A percentile compares a stretch with the other conserved stretches of the same genome.
Conservation (phyloP, 2,797 vertebrate genomes). For the Crenuchus spilurus region DNA sequence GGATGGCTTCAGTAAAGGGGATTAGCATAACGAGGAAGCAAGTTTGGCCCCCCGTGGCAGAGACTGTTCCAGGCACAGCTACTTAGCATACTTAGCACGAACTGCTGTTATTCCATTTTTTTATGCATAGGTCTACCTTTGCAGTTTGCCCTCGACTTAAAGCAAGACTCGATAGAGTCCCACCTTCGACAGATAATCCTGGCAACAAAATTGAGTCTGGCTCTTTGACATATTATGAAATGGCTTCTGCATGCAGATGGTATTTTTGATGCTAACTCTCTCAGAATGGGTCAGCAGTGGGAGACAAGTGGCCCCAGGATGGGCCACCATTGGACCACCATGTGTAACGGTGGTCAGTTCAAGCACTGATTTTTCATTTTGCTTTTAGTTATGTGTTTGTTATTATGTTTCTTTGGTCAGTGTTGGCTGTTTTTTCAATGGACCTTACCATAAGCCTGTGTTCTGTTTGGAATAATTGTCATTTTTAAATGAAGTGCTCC, state of each 20-base stretch:
- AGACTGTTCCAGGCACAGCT: constrained; percentile 37
- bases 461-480: not conserved
- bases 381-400: not conserved
- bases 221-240: constrained; percentile 28
- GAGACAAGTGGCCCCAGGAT: not conserved
- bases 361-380: constrained; percentile 17
- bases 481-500: not conserved
- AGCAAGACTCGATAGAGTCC: not conserved
- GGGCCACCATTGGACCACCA: not conserved
- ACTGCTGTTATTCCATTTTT: constrained; percentile 14
- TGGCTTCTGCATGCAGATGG: constrained; percentile 15
- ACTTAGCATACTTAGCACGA: constrained; percentile 43
- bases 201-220: constrained; percentile 7
- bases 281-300: not conserved
- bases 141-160: constrained; percentile 9
- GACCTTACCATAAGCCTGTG: not conserved
- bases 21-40: constrained; percentile 41
- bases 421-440: not conserved
- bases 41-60: constrained; percentile 22
- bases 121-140: not conserved
- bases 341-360: constrained; percentile 6
- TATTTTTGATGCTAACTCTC: constrained; percentile 18
- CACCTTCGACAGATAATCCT: constrained; percentile 27
- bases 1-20: constrained; percentile 27
- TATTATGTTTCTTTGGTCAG: not conserved